Evolutionary conservation across 2,888 invertebrate species (phyloP).

Genomic region (Acrocyrtus sp.): DNA sequence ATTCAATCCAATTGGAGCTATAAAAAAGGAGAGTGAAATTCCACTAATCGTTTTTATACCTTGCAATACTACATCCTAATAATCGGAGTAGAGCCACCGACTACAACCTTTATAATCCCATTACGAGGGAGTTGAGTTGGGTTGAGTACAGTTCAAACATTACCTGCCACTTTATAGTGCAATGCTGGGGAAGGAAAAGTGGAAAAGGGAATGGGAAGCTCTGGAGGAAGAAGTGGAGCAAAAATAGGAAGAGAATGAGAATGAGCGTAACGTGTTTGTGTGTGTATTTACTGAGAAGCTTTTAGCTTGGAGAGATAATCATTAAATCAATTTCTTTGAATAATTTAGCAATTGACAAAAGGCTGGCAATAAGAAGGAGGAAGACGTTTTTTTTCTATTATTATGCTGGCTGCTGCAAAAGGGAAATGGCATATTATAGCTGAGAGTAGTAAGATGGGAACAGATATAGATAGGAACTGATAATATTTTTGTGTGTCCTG

Average conservation of each 20-base stretch:
- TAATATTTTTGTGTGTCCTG: too few species aligned
- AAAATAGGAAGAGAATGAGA: conserved; percentile 7
- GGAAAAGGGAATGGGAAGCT: not conserved
- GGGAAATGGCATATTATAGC: too few species aligned
- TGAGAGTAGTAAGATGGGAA: too few species aligned
- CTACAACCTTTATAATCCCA: too few species aligned
- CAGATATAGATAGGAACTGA: too few species aligned
- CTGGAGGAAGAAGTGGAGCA: conserved; percentile 22
- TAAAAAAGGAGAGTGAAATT: too few species aligned
- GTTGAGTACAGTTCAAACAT: conserved; percentile 36
- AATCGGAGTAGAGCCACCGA: too few species aligned
- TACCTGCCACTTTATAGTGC: not conserved
- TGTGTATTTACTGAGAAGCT: conserved; percentile 16
- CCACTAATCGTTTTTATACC: too few species aligned
- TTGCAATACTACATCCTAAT: too few species aligned
- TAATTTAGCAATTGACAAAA: conserved; percentile 57
- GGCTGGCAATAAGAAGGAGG: conserved; percentile 47
- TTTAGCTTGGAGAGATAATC: conserved; percentile 53
- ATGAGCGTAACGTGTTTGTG: conserved; percentile 5
- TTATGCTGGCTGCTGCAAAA: too few species aligned
- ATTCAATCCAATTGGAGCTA: too few species aligned
- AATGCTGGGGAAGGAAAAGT: not conserved
- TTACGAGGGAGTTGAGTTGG: conserved; percentile 10
- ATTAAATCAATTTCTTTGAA: conserved; percentile 58
- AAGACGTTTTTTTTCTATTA: too few species aligned